Evolutionary conservation across 2,888 invertebrate species (phyloP).

Genomic region (Amphipoea oculea): DNA sequence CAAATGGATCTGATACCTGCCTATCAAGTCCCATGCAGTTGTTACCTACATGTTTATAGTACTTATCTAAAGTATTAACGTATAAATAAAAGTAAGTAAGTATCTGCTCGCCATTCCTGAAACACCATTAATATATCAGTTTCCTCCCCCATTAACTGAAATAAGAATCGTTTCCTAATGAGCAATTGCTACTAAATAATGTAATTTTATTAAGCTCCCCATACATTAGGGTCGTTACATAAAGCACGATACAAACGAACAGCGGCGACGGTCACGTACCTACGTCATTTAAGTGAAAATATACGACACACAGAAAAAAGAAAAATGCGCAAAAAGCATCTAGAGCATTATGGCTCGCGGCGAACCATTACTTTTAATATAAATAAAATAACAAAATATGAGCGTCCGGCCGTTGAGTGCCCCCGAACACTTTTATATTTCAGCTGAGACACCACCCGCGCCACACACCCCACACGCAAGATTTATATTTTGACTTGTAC

Average conservation of each 20-base stretch:
- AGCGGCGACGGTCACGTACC: slow-evolving; percentile 85
- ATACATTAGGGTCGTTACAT: slow-evolving; percentile 68
- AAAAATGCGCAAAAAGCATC: slow-evolving; percentile 89
- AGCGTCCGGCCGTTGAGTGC: slow-evolving; percentile 90
- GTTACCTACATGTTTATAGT: neutral
- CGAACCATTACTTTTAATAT: slow-evolving; percentile 90
- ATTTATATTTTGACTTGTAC: slow-evolving; percentile 77
- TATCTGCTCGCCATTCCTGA: slow-evolving; percentile 16
- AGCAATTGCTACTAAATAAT: slow-evolving; percentile 54
- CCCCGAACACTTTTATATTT: slow-evolving; percentile 89
- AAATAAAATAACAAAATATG: slow-evolving; percentile 91
- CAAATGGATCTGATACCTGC: slow-evolving; percentile 49
- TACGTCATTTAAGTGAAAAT: slow-evolving; percentile 90
- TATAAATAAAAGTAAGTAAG: slow-evolving; percentile 1
- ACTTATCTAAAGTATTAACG: neutral
- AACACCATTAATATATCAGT: slow-evolving; percentile 46
- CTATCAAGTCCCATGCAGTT: slow-evolving; percentile 5
- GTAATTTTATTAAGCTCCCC: slow-evolving; percentile 58
- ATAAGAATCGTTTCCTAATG: slow-evolving; percentile 49
- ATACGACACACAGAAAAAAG: slow-evolving; percentile 88
- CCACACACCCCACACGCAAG: slow-evolving; percentile 65
- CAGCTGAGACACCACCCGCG: slow-evolving; percentile 77
- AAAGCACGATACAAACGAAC: slow-evolving; percentile 79
- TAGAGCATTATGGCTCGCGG: slow-evolving; percentile 87
- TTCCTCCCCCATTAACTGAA: slow-evolving; percentile 46